Evolutionary conservation across 2,888 invertebrate genomes (phyloP).

Genomic region (Stenurella melanura): DNA sequence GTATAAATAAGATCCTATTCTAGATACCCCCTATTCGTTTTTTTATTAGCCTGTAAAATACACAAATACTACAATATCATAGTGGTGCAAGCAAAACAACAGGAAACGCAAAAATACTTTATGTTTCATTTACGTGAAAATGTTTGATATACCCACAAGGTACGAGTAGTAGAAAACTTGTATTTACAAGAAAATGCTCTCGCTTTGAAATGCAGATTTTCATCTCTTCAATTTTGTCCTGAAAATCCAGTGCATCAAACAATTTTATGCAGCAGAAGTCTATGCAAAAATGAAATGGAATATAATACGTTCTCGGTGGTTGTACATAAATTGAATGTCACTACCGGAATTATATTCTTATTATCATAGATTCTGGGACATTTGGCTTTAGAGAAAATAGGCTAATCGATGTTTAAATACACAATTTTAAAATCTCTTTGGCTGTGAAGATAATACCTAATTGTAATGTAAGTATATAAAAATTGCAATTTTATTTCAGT

Average conservation of each 20-base stretch:
- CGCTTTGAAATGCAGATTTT: conserved; percentile 14
- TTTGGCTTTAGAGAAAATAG: not conserved
- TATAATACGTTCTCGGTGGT: not conserved
- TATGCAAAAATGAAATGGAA: not conserved
- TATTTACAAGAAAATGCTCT: not conserved
- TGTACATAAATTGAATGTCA: not conserved
- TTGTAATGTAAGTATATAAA: too few relatives aligned
- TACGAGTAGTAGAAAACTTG: not conserved
- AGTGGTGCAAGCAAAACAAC: not conserved
- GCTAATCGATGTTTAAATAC: not conserved
- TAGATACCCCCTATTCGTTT: not conserved
- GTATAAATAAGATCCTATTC: not conserved
- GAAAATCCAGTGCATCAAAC: not conserved
- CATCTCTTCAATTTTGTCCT: not conserved
- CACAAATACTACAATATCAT: not conserved
- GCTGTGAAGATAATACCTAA: too few relatives aligned
- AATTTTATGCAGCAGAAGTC: conserved; percentile 1
- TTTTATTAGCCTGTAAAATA: not conserved
- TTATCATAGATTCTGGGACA: not conserved
- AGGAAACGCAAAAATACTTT: not conserved
- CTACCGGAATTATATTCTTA: not conserved
- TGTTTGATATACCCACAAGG: not conserved
- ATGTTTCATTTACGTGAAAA: not conserved
- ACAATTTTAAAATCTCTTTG: too few relatives aligned
- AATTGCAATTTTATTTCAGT: too few relatives aligned